Evolutionary conservation across 2,797 vertebrate genomes (phyloP), one percentile per base, ranked within the genome.

Genomic region (Mus spretus): DNA sequence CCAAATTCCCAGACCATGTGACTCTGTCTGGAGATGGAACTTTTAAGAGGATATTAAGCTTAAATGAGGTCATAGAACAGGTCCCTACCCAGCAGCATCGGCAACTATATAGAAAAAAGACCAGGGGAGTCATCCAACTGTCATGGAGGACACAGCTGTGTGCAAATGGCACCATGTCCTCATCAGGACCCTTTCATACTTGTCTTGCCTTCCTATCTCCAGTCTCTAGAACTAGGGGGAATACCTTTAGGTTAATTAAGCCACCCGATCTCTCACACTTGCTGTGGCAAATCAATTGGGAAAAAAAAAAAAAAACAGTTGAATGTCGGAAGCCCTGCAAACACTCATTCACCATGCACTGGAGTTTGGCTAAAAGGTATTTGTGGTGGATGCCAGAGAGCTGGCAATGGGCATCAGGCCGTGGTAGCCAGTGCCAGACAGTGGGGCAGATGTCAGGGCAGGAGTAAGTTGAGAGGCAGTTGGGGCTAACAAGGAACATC

Each of bases 371-470:
- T 82, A 75, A 74, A 95, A 92, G 3, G n/a, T 65, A 44, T 90
- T 57, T 89, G 80, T 95, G 28, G 7, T 91, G 28, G 74, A 80
- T 86, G 22, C 80, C 82, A 90, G 65, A 50, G 14, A 83, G 12
- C 24, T 15, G 31, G 34, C 11, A 4, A 31, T 74, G 40, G 78
- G 24, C 59, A 37, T 47, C 77, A 85, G 53, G 26, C 11, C 59
- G 57, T 6, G 31, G 50, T 10, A 74, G 72, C 53, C 26, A 79
- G 24, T 80, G 50, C 3, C 63, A 74, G 9, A 6, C 4, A 72
- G 31, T 3, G 53, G 14, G 53, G 13, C 53, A 40, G n/a, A 50
- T 14, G 4, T 15, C 10, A 50, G n/a, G 26, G 14, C 57, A 79
- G 59, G 44, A 80, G 44, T 31, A 70, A 50, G 44, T 6, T 91